Evolutionary conservation across 2,888 invertebrate species (phyloP).

Genomic region (Crocallis elinguaria): DNA sequence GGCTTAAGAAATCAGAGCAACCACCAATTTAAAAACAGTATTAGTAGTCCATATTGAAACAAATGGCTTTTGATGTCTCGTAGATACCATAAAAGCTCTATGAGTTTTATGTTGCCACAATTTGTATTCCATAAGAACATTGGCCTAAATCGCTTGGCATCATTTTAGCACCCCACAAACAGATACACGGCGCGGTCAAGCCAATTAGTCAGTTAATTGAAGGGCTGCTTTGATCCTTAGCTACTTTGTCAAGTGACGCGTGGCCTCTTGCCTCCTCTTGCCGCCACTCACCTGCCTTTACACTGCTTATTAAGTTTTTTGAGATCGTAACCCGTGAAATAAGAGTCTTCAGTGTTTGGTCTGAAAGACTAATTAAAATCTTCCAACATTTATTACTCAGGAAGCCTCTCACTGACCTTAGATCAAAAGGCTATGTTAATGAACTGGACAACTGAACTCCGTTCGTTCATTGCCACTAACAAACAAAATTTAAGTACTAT

Average conservation of each 20-base stretch:
- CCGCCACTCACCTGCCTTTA: constrained; percentile 31
- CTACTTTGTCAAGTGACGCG: constrained; percentile 59
- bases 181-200: constrained; percentile 61
- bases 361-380: constrained; percentile 3
- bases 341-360: constrained; percentile 8
- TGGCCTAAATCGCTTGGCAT: constrained; percentile 20
- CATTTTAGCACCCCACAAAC: constrained; percentile 41
- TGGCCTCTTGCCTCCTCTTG: constrained; percentile 30
- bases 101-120: too few relatives aligned
- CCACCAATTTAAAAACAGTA: too few relatives aligned
- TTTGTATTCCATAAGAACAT: background rate
- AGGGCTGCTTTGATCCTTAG: constrained; percentile 66
- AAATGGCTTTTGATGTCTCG: too few relatives aligned
- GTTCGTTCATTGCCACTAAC: too few relatives aligned
- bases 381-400: background rate
- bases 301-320: constrained; percentile 15
- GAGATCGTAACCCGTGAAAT: constrained; percentile 7
- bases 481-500: too few relatives aligned
- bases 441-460: background rate
- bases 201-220: constrained; percentile 73
- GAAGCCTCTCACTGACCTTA: background rate
- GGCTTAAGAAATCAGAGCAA: too few relatives aligned
- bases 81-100: too few relatives aligned
- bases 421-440: background rate
- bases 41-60: too few relatives aligned